Conservation (phyloP, 2,888 invertebrate species). For the Cephus rjabovi region DNA sequence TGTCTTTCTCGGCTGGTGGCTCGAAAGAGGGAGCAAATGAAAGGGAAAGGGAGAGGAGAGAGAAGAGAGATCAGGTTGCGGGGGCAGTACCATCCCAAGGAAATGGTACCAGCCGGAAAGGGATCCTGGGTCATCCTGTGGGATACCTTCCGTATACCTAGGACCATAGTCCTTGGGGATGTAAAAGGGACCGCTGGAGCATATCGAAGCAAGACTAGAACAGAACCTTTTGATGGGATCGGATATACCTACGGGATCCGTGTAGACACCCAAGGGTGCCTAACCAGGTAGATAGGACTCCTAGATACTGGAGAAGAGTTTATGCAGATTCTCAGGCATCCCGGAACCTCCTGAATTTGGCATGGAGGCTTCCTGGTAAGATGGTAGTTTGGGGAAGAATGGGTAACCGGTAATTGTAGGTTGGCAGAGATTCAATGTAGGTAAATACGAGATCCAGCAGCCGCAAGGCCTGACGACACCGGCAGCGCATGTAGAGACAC, state of each 20-base stretch:
- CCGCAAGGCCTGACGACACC: conserved; percentile 52
- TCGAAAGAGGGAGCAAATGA: background rate
- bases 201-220: background rate
- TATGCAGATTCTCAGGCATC: conserved; percentile 47
- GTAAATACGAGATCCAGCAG: conserved; percentile 61
- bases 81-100: background rate
- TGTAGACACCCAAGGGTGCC: background rate
- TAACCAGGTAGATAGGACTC: background rate
- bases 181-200: background rate
- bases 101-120: background rate
- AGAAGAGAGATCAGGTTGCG: background rate
- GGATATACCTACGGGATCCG: background rate
- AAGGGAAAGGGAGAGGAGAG: background rate
- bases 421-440: conserved; percentile 67
- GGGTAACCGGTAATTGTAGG: conserved; percentile 66
- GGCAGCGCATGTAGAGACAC: conserved; percentile 49
- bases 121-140: background rate
- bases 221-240: background rate
- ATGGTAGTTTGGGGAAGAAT: conserved; percentile 47
- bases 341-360: conserved; percentile 52
- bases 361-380: conserved; percentile 42
- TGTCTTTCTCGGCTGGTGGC: background rate
- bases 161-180: background rate
- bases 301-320: conserved; percentile 27
- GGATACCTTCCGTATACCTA: background rate